Percentiles rank a stretch among this genome's conserved stretches.
phyloP scores from a whole-genome alignment of 1,140 invertebrate genomes.

The Bombus picipes region DNA sequence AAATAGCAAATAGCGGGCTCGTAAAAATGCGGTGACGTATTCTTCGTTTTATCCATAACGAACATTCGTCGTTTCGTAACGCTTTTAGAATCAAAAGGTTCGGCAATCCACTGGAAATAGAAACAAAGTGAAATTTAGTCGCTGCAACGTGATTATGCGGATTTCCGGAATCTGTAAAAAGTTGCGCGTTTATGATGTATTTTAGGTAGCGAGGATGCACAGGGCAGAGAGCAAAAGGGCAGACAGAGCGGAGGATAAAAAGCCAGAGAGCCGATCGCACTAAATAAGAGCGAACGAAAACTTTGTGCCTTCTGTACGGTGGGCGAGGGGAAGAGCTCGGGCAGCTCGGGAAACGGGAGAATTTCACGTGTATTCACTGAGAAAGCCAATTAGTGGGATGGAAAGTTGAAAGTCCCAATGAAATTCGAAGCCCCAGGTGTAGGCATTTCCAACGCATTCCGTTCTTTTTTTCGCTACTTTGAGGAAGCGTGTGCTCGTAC shows the following conservation, averaged over 20 bases:
- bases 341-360: not conserved
- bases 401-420: not conserved
- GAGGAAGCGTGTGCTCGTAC: not conserved
- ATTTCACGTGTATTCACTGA: not conserved
- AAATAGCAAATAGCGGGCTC: no score
- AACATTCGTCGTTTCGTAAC: no score
- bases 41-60: no score
- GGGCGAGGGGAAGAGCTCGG: no score
- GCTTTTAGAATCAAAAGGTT: no score
- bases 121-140: no score
- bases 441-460: not conserved
- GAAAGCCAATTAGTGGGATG: conserved; percentile 23
- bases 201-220: not conserved
- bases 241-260: no score
- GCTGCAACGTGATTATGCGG: no score
- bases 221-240: not conserved
- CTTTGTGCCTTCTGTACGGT: not conserved
- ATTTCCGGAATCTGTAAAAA: not conserved
- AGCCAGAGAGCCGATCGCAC: not conserved
- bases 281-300: not conserved
- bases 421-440: not conserved
- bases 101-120: no score
- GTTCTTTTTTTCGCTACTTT: not conserved
- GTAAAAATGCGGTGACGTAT: no score
- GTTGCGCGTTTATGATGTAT: not conserved